Base-by-base conservation (phyloP, 1,140 invertebrate species). In the Drosophila mayri region DNA sequence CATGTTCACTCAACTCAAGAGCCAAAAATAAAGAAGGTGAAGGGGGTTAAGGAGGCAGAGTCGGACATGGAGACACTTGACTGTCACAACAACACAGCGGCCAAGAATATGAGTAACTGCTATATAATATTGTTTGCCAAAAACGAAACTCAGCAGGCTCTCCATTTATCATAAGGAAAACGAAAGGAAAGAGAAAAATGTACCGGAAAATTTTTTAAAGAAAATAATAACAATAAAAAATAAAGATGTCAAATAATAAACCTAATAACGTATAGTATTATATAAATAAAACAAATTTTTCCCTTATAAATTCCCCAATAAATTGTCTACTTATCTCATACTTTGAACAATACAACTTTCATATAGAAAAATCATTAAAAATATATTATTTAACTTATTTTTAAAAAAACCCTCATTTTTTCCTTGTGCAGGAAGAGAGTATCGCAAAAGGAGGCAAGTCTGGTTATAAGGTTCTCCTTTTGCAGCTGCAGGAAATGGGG, bases 61-160 rank as follows among this genome's bases (percentile, higher is more conserved):
- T 30, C 16, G 30, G 35, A 47, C 18, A 18, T 14, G 44, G 50
- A 46, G 61, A 44, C 77, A 79, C 73, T 55, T 65, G 73, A 71
- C 81, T 88, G 84, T 88, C 84, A 88, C 71, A 88, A 88, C 85
- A 90, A 74, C 70, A 74, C 70, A 77, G 85, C 76, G 84, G 80
- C 77, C 85, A 78, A 25, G 78, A 90, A 88, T 88, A 82, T 88
- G 84, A 88, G 85, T 88, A 88, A 88, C 80, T 79, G 85, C 84
- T 83, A 90, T 81, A 88, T 90, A 88, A 88, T 88, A 90, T 84
- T 88, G 83, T 82, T 76, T 79, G 80, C 59, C 79, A 60, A 78
- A 83, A 79, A 72, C 57, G 64, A 62, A 52, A 60, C 64, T 35
- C 58, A n/a, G 60, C 66, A 54, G 50, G 50, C 66, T 71, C 66